Evolutionary conservation across 1,140 invertebrate species (phyloP).

Genomic region (Diploscapter pachys): DNA sequence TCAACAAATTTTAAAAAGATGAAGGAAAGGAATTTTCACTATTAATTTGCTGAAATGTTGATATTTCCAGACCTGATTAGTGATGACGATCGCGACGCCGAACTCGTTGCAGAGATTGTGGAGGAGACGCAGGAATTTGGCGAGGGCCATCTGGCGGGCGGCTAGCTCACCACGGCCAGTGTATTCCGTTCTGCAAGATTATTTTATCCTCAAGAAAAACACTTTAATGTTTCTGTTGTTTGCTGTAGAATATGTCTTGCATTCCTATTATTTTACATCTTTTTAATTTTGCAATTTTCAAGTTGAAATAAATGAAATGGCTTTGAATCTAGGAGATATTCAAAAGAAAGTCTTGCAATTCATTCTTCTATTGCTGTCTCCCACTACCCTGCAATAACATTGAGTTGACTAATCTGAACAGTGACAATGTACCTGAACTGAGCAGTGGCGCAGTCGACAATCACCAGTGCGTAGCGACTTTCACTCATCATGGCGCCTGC

Average conservation of each 20-base stretch:
- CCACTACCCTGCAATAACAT: too few relatives aligned
- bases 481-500: constrained; percentile 89
- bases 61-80: constrained; percentile 78
- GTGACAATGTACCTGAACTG: constrained; percentile 3
- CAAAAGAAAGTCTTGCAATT: too few relatives aligned
- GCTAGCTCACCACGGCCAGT: constrained; percentile 88
- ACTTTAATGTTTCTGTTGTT: too few relatives aligned
- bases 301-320: too few relatives aligned
- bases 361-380: too few relatives aligned
- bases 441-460: constrained; percentile 60
- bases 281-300: too few relatives aligned
- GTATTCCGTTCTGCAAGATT: constrained; percentile 86
- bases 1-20: neutral
- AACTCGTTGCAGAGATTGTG: constrained; percentile 93
- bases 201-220: too few relatives aligned
- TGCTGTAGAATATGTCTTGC: too few relatives aligned
- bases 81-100: constrained; percentile 96
- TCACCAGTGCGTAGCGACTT: constrained; percentile 86
- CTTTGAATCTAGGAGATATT: too few relatives aligned
- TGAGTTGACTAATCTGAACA: neutral
- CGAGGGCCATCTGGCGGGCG: constrained; percentile 87
- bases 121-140: constrained; percentile 84
- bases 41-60: neutral
- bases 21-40: neutral
- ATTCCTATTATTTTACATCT: too few relatives aligned